phyloP scores from a whole-genome alignment of 2,113 vertebrate genomes.

The Oriolus oriolus region DNA sequence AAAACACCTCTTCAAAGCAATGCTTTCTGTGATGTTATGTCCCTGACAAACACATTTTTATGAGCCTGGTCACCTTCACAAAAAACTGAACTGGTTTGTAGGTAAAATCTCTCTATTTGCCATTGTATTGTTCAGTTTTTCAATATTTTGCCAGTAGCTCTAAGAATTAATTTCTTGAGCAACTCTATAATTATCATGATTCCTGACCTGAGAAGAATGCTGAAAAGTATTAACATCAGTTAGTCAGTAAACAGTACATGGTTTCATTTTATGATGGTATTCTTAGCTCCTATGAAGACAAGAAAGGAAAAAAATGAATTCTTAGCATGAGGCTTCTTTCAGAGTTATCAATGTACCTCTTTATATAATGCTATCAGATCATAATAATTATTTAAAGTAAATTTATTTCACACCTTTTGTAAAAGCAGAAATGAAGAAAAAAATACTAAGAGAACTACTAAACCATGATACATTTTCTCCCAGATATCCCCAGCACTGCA shows the following conservation, averaged over 20 bases:
- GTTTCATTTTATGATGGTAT: not conserved
- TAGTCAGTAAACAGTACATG: not conserved
- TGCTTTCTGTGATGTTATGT: accelerated
- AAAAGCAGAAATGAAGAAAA: not conserved
- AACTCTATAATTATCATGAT: not conserved
- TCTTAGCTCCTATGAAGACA: not conserved
- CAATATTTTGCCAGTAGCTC: too few species aligned
- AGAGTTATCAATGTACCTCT: not conserved
- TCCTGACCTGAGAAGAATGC: not conserved
- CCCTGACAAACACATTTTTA: not conserved
- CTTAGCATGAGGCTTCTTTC: not conserved
- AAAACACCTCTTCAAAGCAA: not conserved
- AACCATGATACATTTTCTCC: not conserved
- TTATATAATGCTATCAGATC: not conserved
- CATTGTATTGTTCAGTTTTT: not conserved
- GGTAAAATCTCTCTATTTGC: not conserved
- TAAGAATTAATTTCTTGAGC: not conserved
- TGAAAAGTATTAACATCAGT: not conserved
- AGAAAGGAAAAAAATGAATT: not conserved
- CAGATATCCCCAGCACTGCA: not conserved
- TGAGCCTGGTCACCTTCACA: not conserved
- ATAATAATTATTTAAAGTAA: not conserved
- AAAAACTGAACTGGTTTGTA: not conserved
- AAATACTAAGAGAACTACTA: too few species aligned
- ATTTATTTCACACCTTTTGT: not conserved